These are phyloP conservation scores for Tonatia bakeri DNA, from an alignment of 2,113 vertebrate genomes.

Conservation along the genomic window DNA sequence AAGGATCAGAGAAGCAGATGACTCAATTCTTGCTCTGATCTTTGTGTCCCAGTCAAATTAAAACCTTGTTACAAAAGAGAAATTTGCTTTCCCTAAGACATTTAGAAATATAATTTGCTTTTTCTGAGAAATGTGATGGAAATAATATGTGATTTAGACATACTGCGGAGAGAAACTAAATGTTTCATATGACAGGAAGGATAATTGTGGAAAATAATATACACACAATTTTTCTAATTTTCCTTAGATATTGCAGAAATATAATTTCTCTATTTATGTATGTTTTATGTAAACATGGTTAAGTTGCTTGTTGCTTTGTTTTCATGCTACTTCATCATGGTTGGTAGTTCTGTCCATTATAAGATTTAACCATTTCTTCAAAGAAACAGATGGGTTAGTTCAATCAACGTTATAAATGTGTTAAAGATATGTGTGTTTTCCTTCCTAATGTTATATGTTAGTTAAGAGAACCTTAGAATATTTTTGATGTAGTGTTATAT, in stretches of 20 bases:
- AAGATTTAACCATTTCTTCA: slow-evolving; percentile 57
- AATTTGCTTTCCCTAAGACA: slow-evolving; percentile 5
- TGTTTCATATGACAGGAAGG: slow-evolving; percentile 20
- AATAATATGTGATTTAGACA: slow-evolving; percentile 13
- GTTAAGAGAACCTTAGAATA: background rate
- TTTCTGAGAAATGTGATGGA: slow-evolving; percentile 24
- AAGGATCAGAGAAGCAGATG: slow-evolving; percentile 46
- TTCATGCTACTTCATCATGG: slow-evolving; percentile 49
- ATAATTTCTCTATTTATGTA: slow-evolving; percentile 50
- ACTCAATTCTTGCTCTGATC: slow-evolving; percentile 46
- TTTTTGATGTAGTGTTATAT: background rate
- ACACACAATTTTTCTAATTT: background rate
- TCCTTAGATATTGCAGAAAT: slow-evolving; percentile 28
- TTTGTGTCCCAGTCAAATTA: slow-evolving; percentile 23
- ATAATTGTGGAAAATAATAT: slow-evolving; percentile 39
- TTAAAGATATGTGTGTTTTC: background rate
- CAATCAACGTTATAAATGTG: slow-evolving; percentile 20
- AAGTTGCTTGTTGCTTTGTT: slow-evolving; percentile 37
- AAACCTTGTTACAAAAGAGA: slow-evolving; percentile 44
- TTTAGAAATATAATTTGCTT: slow-evolving; percentile 12
- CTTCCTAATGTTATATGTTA: background rate
- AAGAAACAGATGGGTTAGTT: slow-evolving; percentile 50
- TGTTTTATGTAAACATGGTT: slow-evolving; percentile 46
- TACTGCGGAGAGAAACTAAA: slow-evolving; percentile 40
- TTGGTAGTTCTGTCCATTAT: slow-evolving; percentile 52